These are phyloP conservation scores for Plebejus melissa DNA, from an alignment of 2,888 invertebrate species.

Conservation along the genomic window DNA sequence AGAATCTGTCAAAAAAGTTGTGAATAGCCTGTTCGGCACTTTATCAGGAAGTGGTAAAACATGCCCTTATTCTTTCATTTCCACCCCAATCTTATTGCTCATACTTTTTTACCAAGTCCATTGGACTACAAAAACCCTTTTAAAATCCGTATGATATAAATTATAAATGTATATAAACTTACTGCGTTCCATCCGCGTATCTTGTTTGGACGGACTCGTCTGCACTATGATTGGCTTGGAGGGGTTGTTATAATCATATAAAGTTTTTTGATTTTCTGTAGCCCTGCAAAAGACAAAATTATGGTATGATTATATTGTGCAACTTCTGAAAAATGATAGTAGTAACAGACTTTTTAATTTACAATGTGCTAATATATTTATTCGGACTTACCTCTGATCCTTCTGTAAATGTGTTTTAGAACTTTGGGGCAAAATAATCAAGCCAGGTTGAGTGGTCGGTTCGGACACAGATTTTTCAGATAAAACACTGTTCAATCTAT, in stretches of 20 bases:
- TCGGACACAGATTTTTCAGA: constrained; percentile 63
- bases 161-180: constrained; percentile 34
- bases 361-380: not conserved
- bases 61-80: not conserved
- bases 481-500: constrained; percentile 54
- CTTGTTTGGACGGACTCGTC: constrained; percentile 62
- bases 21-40: too few relatives aligned
- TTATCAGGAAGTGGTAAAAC: too few relatives aligned
- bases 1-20: too few relatives aligned
- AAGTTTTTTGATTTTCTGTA: constrained; percentile 59
- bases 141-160: too few relatives aligned
- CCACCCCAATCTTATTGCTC: not conserved
- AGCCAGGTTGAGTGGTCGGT: constrained; percentile 58
- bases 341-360: not conserved
- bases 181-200: constrained; percentile 68
- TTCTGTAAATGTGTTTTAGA: constrained; percentile 60
- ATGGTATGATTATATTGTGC: not conserved
- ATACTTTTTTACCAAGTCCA: not conserved
- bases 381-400: constrained; percentile 55
- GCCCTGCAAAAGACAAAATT: constrained; percentile 39
- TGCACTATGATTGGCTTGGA: constrained; percentile 86
- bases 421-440: constrained; percentile 65
- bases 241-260: constrained; percentile 71
- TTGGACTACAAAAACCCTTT: too few relatives aligned
- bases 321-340: not conserved